Percentiles rank a stretch among this genome's conserved stretches.
Conservation (phyloP, 2,797 vertebrate species). For the Lacerta viridis region DNA sequence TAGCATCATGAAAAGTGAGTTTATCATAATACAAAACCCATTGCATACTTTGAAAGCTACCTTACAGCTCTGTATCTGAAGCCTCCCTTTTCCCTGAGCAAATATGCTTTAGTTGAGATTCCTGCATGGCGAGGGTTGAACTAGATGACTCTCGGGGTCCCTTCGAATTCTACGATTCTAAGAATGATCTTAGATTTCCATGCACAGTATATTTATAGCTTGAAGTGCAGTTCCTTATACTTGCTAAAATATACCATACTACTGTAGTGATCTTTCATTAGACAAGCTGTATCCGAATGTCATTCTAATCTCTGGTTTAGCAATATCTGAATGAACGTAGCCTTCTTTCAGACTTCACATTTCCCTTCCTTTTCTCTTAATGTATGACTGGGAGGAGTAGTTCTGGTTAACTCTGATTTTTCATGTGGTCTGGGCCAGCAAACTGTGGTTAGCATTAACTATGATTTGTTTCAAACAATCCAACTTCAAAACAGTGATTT, state of each 20-base stretch:
- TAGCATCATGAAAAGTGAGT: not conserved
- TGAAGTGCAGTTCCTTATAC: not conserved
- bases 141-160: too few species aligned
- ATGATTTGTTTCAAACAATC: too few species aligned
- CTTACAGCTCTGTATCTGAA: not conserved
- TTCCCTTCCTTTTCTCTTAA: too few species aligned
- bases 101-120: not conserved
- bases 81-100: not conserved
- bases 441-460: too few species aligned
- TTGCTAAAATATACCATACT: not conserved
- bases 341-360: too few species aligned
- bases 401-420: too few species aligned
- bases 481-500: too few species aligned
- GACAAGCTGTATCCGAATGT: not conserved
- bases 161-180: too few species aligned
- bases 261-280: not conserved
- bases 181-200: not conserved
- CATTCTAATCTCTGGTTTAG: not conserved
- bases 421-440: too few species aligned
- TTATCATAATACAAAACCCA: not conserved
- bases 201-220: not conserved
- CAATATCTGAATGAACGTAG: not conserved
- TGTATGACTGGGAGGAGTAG: too few species aligned
- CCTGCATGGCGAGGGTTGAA: too few species aligned
- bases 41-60: fast-evolving